These are phyloP conservation scores for Gymnarchus niloticus DNA, from an alignment of 2,113 vertebrate species.

Conservation along the genomic window DNA sequence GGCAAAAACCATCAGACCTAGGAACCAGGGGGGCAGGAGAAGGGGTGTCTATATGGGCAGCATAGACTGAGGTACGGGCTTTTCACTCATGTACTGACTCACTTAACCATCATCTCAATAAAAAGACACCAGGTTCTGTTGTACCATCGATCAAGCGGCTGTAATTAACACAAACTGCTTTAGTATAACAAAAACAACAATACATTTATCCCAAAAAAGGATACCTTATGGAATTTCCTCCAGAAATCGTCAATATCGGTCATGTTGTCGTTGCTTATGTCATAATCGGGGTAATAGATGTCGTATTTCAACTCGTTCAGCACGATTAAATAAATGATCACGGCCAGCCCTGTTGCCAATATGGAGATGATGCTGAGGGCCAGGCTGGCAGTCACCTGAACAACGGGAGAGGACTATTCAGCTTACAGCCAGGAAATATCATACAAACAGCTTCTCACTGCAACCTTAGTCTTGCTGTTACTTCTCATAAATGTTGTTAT, in stretches of 20 bases:
- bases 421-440: background rate
- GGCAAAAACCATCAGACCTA: background rate
- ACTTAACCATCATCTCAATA: background rate
- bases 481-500: background rate
- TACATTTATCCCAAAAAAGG: background rate
- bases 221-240: background rate
- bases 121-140: background rate
- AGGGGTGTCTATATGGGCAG: too few species aligned
- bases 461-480: too few species aligned
- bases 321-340: background rate
- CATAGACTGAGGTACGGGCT: too few species aligned
- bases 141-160: too few species aligned
- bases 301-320: rapidly evolving
- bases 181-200: background rate
- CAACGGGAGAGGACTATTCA: background rate
- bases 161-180: too few species aligned
- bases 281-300: background rate
- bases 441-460: too few species aligned
- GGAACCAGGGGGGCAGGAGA: background rate
- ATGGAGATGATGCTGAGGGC: constrained; percentile 51
- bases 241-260: background rate
- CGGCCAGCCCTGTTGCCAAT: constrained; percentile 9
- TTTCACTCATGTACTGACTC: too few species aligned
- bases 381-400: constrained; percentile 54
- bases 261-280: background rate